Evolutionary conservation across 1,140 invertebrate species (phyloP).

Genomic region (Marisa cornuarietis): DNA sequence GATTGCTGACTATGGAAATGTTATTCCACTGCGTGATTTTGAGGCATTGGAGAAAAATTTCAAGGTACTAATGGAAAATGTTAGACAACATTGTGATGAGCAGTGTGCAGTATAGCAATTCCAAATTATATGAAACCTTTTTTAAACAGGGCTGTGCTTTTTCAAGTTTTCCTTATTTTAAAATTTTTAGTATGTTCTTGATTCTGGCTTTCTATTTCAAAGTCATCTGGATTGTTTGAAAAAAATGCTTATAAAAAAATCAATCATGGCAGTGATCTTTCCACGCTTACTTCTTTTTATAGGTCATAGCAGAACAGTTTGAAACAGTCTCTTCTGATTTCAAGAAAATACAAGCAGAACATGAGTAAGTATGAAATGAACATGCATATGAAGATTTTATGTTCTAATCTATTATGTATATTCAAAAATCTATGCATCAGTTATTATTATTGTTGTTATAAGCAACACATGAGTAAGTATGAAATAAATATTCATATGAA

Average conservation of each 20-base stretch:
- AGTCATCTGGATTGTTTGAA: constrained; percentile 41
- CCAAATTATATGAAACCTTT: neutral
- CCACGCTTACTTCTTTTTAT: constrained; percentile 20
- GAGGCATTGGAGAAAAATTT: constrained; percentile 58
- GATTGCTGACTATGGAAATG: constrained; percentile 65
- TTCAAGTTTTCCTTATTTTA: constrained; percentile 37
- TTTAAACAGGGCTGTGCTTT: neutral
- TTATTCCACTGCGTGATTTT: constrained; percentile 64
- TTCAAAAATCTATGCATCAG: too few relatives aligned
- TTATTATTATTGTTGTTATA: neutral
- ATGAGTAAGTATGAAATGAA: neutral
- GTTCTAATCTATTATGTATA: neutral
- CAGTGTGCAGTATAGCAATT: neutral
- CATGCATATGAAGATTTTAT: neutral
- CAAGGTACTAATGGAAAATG: constrained; percentile 38
- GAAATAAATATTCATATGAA: neutral
- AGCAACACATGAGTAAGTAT: neutral
- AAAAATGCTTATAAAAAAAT: neutral
- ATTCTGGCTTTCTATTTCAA: constrained; percentile 53
- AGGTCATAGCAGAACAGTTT: neutral
- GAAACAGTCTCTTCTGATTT: neutral
- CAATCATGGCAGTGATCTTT: neutral
- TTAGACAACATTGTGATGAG: neutral
- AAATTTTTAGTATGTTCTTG: constrained; percentile 40
- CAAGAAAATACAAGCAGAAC: neutral